Percentiles rank a stretch among this genome's conserved stretches.
Evolutionary conservation across 2,888 invertebrate species (phyloP).

Genomic region (Elysia crispata): DNA sequence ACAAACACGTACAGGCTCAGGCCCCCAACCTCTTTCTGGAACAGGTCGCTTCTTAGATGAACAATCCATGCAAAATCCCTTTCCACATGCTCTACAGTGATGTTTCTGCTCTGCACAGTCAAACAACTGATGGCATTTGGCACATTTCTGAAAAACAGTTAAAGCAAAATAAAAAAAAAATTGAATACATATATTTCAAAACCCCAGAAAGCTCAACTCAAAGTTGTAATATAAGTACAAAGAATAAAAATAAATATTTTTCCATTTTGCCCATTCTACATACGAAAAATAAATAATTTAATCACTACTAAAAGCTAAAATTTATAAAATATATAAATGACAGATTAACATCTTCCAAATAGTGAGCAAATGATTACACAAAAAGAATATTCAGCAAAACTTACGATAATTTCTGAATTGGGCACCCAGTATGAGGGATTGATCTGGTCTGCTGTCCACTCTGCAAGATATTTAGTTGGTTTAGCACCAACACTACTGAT

Average conservation of each 20-base stretch:
- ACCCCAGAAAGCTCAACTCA: no score
- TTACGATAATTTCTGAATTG: slow-evolving; percentile 85
- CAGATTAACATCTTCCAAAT: no score
- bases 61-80: slow-evolving; percentile 87
- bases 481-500: slow-evolving; percentile 84
- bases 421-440: slow-evolving; percentile 90
- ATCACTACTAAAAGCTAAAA: no score
- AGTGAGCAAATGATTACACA: no score
- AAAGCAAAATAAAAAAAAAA: neutral
- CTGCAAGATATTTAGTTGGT: slow-evolving; percentile 84
- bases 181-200: neutral
- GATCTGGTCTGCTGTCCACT: slow-evolving; percentile 88
- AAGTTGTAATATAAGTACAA: no score
- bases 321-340: no score
- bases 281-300: no score
- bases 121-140: slow-evolving; percentile 80
- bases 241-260: no score
- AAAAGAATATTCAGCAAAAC: slow-evolving; percentile 54
- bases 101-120: slow-evolving; percentile 71
- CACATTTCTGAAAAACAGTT: slow-evolving; percentile 80
- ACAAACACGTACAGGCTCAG: slow-evolving; percentile 85
- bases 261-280: no score
- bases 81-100: slow-evolving; percentile 88
- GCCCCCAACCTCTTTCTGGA: slow-evolving; percentile 85
- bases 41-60: slow-evolving; percentile 84